These are phyloP conservation scores for Nesoenas mayeri DNA, from an alignment of 2,113 vertebrate genomes.

Conservation along the genomic window DNA sequence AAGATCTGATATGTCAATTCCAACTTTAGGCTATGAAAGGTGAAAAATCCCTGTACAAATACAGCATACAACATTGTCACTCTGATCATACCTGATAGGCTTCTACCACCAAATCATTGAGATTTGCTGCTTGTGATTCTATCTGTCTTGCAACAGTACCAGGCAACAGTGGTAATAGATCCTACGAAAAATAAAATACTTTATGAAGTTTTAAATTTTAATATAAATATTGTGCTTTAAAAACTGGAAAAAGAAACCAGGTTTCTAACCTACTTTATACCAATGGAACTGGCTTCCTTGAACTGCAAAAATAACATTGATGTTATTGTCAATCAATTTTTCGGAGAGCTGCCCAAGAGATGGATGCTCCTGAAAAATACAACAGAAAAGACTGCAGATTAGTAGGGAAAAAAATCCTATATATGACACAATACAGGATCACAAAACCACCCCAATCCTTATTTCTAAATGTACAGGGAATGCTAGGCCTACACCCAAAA, in stretches of 20 bases:
- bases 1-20: not conserved
- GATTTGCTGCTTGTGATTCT: conserved; percentile 89
- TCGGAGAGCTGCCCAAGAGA: conserved; percentile 91
- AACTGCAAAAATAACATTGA: conserved; percentile 94
- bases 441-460: not conserved
- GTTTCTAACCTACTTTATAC: conserved; percentile 91
- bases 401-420: not conserved
- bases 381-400: conserved; percentile 32
- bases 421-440: not conserved
- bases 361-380: conserved; percentile 88
- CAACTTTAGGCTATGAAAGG: not conserved
- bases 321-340: conserved; percentile 91
- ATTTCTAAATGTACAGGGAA: not conserved
- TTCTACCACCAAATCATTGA: conserved; percentile 92
- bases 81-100: conserved; percentile 88
- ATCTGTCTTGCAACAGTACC: conserved; percentile 90
- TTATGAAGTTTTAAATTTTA: not conserved
- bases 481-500: not conserved
- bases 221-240: not conserved
- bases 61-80: not conserved
- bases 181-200: conserved; percentile 67
- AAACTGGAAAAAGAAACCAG: not conserved
- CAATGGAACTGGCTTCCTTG: conserved; percentile 92
- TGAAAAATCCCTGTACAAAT: not conserved
- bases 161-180: conserved; percentile 87